These are phyloP conservation scores for Eptesicus fuscus DNA, from an alignment of 2,113 vertebrate genomes.

Conservation along the genomic window DNA sequence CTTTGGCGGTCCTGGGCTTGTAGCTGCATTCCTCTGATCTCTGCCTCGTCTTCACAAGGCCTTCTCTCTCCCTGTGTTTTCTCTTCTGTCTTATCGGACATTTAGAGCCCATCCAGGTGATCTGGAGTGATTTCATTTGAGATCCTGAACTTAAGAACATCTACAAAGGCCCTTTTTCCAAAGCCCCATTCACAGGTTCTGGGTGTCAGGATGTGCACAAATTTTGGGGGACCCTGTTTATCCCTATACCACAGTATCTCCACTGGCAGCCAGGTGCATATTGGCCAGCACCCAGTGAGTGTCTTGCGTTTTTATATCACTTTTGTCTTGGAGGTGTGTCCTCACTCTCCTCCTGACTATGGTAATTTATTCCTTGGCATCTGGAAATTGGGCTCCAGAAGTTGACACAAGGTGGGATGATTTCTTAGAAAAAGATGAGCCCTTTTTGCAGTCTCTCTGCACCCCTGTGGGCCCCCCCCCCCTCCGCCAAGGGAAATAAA, in stretches of 20 bases:
- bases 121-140: neutral
- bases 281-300: rapidly evolving
- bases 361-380: neutral
- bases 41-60: neutral
- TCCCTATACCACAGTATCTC: rapidly evolving
- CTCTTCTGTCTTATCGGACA: neutral
- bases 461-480: too few relatives aligned
- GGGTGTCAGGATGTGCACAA: neutral
- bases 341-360: neutral
- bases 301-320: neutral
- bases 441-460: neutral
- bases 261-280: rapidly evolving
- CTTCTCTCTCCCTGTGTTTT: neutral
- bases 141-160: neutral
- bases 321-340: neutral
- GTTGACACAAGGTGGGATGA: neutral
- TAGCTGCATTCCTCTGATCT: neutral
- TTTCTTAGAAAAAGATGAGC: neutral
- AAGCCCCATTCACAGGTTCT: neutral
- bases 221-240: neutral
- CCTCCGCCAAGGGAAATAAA: neutral
- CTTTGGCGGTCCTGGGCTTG: neutral
- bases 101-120: neutral
- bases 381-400: neutral
- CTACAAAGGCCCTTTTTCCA: neutral